Evolutionary conservation across 2,888 invertebrate species (phyloP), one percentile per base, ranked within the genome.

Genomic region (Thalpophila matura): DNA sequence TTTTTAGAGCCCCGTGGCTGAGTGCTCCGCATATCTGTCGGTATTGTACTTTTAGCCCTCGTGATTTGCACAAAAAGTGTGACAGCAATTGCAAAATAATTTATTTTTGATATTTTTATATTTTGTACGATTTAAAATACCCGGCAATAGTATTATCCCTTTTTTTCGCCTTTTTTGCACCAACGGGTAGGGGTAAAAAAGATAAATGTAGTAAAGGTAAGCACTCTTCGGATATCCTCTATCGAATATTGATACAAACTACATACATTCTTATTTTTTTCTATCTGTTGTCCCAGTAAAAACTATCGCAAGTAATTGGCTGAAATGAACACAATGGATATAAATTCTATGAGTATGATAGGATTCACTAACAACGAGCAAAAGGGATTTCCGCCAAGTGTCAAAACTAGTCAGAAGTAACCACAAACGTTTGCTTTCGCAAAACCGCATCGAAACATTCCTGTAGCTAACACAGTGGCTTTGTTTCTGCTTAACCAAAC

Each of bases 1-100:
- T 84, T 85, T 85, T 82, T 74, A 68, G 82, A 79, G 77, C 26
- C 27, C 26, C 24, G 24, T 3, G 22, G 29, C 38, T 47, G 68
- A 60, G 68, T 67, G 74, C 60, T 67, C 38, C 35, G 45, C 37
- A 65, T 54, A 37, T 67, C 55, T 47, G 33, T 27, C 26, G 29
- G 47, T 29, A 37, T 47, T 46, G 22, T 56, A 26, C 9, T 22
- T 35, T 22, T 6, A 58, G 12, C 2, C 14, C 22, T n/a, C 29
- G 49, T n/a, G n/a, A 49, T 33, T 31, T 49, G 1, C 10, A 12
- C n/a, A 14, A 18, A 51, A 18, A 4, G 1, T 0, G 1, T 0
- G 12, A 12, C n/a, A 5, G 1, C 7, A 3, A 1, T 0, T n/a
- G 0, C 4, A 4, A 1, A 33, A n/a, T 1, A 10, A 35, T n/a